A percentile compares a stretch with the other conserved stretches of the same genome.
Evolutionary conservation across 2,797 vertebrate species (phyloP).

Genomic region (Mus spretus): DNA sequence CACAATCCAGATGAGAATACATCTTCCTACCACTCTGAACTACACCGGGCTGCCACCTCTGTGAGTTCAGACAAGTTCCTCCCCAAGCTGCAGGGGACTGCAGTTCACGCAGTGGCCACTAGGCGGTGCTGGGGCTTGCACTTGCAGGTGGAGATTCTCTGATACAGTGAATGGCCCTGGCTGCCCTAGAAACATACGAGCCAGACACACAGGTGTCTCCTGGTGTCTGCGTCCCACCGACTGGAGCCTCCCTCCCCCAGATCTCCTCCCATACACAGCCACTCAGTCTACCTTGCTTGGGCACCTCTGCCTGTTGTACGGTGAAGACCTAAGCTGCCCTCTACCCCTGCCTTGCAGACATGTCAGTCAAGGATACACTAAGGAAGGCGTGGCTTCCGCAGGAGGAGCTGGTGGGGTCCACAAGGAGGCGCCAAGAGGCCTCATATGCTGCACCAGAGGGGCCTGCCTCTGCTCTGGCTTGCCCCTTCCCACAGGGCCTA

Average conservation of each 20-base stretch:
- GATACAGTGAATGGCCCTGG: not conserved
- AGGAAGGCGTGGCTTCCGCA: not conserved
- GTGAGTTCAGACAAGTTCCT: not conserved
- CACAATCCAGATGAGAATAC: not conserved
- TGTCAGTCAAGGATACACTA: too few species aligned
- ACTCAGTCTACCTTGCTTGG: too few species aligned
- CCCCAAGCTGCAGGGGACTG: not conserved
- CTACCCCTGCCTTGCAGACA: too few species aligned
- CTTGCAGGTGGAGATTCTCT: not conserved
- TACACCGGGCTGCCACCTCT: not conserved
- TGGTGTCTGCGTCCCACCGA: not conserved
- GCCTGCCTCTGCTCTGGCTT: not conserved
- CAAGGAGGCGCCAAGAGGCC: not conserved
- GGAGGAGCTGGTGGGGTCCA: fast-evolving
- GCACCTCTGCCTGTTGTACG: not conserved
- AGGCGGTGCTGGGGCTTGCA: not conserved
- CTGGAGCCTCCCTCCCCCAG: not conserved
- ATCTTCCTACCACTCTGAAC: not conserved
- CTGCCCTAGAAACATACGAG: not conserved
- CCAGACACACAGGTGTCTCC: not conserved
- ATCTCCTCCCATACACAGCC: not conserved
- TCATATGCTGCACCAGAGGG: not conserved
- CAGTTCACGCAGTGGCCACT: not conserved
- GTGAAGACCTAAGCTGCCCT: too few species aligned
- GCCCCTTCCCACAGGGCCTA: not conserved